Percentiles rank a stretch among this genome's conserved stretches.
Evolutionary conservation across 1,140 invertebrate genomes (phyloP).

Genomic region (Bombyx mandarina): DNA sequence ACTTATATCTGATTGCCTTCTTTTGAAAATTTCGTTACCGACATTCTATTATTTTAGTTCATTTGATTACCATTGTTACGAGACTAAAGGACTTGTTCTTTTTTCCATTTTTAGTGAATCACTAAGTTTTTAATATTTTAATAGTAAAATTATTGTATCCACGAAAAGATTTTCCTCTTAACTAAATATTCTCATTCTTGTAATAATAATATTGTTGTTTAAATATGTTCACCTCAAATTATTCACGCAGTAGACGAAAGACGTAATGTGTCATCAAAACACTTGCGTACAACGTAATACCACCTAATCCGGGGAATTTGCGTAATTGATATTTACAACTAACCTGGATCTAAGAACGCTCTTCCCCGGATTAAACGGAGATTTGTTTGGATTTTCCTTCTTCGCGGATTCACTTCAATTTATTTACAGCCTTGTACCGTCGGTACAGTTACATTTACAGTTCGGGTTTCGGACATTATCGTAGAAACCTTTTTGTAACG

Average conservation of each 20-base stretch:
- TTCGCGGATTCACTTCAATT: constrained; percentile 50
- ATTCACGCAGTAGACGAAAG: too few relatives aligned
- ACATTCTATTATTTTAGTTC: constrained; percentile 11
- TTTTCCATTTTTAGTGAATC: too few relatives aligned
- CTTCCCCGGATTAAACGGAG: constrained; percentile 48
- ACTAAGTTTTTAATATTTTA: too few relatives aligned
- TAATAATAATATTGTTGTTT: too few relatives aligned
- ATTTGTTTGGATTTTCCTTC: constrained; percentile 54
- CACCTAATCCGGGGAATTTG: constrained; percentile 31
- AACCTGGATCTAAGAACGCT: constrained; percentile 59
- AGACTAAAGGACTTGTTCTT: too few relatives aligned
- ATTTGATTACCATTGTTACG: constrained; percentile 4
- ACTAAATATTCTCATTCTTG: too few relatives aligned
- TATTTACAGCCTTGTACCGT: constrained; percentile 39
- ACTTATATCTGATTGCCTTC: constrained; percentile 46
- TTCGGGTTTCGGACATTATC: constrained; percentile 13
- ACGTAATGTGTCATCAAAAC: too few relatives aligned
- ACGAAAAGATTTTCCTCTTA: too few relatives aligned
- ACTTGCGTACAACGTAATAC: too few relatives aligned
- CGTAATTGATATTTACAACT: constrained; percentile 70
- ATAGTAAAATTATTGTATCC: too few relatives aligned
- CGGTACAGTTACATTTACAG: constrained; percentile 26
- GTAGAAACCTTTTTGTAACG: constrained; percentile 9
- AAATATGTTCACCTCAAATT: too few relatives aligned
- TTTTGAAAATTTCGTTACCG: constrained; percentile 31